Evolutionary conservation across 2,113 vertebrate species (phyloP).

Genomic region (Salvelinus alpinus): DNA sequence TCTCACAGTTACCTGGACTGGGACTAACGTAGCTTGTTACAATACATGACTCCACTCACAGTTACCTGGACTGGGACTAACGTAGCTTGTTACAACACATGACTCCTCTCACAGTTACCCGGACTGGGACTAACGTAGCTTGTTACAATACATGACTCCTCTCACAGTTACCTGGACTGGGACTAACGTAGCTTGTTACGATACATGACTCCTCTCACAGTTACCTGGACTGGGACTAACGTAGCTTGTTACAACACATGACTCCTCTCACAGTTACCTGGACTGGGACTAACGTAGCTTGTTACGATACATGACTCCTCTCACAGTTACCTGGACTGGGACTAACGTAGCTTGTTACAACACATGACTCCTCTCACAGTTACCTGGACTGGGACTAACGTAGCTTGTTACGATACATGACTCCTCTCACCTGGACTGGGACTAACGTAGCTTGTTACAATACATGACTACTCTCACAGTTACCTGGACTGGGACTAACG

Average conservation of each 20-base stretch:
- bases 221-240: slow-evolving; percentile 13
- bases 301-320: slow-evolving; percentile 24
- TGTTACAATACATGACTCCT: slow-evolving; percentile 50
- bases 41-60: neutral
- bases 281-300: slow-evolving; percentile 28
- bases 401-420: slow-evolving; percentile 23
- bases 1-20: neutral
- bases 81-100: slow-evolving; percentile 35
- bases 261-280: too few species aligned
- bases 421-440: slow-evolving; percentile 47
- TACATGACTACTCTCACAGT: slow-evolving; percentile 49
- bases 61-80: slow-evolving; percentile 15
- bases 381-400: too few species aligned
- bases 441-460: neutral
- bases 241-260: slow-evolving; percentile 36
- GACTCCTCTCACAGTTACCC: too few species aligned
- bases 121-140: slow-evolving; percentile 27
- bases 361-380: slow-evolving; percentile 27
- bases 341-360: slow-evolving; percentile 7
- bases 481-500: slow-evolving; percentile 45
- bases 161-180: slow-evolving; percentile 50
- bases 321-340: neutral
- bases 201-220: neutral
- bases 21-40: slow-evolving; percentile 40
- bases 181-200: slow-evolving; percentile 39